Evolutionary conservation across 2,888 invertebrate species (phyloP).

Genomic region (Hirtodrosophila duncani): DNA sequence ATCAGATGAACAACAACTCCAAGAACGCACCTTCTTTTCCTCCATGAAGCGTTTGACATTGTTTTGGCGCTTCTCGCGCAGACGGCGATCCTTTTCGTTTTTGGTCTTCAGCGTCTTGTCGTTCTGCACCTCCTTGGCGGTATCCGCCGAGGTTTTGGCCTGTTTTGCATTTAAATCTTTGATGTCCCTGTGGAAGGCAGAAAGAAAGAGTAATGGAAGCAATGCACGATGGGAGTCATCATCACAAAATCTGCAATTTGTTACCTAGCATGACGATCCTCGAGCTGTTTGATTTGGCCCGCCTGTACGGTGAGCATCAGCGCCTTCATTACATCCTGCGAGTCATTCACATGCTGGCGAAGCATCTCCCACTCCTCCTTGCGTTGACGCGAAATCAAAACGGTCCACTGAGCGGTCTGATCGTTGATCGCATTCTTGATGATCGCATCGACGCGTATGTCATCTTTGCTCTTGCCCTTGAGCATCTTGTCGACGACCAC

Average conservation of each 20-base stretch:
- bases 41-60: constrained; percentile 99
- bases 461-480: constrained; percentile 94
- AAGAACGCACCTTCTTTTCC: constrained; percentile 87
- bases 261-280: constrained; percentile 88
- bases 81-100: constrained; percentile 95
- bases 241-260: no score
- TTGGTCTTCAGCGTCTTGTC: constrained; percentile 98
- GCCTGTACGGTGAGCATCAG: constrained; percentile 91
- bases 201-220: neutral
- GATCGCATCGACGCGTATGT: constrained; percentile 86
- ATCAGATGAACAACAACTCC: no score
- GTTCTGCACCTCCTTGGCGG: constrained; percentile 95
- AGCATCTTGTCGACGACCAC: constrained; percentile 94
- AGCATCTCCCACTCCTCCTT: constrained; percentile 91
- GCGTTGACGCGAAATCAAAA: constrained; percentile 90
- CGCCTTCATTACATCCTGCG: constrained; percentile 84
- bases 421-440: constrained; percentile 92
- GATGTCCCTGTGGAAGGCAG: constrained; percentile 83
- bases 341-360: constrained; percentile 89
- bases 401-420: constrained; percentile 97
- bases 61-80: constrained; percentile 97
- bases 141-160: constrained; percentile 97
- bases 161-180: constrained; percentile 97
- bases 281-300: constrained; percentile 92
- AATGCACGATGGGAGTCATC: neutral